phyloP scores from a whole-genome alignment of 2,888 invertebrate species.

The Oscheius myriophilus region DNA sequence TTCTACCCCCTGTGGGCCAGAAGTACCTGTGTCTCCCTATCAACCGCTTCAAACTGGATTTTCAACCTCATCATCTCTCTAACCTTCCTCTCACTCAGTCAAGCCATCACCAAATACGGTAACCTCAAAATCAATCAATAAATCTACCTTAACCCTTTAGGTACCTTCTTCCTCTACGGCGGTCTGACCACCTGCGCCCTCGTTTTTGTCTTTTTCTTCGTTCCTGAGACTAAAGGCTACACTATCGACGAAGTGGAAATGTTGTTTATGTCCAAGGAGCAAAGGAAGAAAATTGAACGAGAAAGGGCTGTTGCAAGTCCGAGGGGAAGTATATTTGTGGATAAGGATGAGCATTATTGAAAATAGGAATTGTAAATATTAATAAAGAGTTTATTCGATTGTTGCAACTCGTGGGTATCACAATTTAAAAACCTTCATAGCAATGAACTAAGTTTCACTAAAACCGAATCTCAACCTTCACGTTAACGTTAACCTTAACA shows the following conservation, averaged over 20 bases:
- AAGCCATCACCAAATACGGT: conserved; percentile 65
- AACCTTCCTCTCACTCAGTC: conserved; percentile 72
- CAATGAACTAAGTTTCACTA: too few species aligned
- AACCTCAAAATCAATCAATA: too few species aligned
- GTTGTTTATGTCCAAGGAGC: conserved; percentile 64
- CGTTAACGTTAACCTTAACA: too few species aligned
- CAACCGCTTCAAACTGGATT: conserved; percentile 73
- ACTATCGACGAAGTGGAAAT: conserved; percentile 74
- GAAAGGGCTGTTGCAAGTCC: not conserved
- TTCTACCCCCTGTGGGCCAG: conserved; percentile 76
- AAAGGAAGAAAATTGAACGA: conserved; percentile 43
- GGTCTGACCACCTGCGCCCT: conserved; percentile 73
- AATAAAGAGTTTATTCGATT: not conserved
- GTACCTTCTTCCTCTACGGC: conserved; percentile 75
- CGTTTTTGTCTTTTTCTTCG: conserved; percentile 72
- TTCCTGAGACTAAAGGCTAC: conserved; percentile 76
- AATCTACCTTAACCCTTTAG: conserved; percentile 59
- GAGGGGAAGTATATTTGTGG: not conserved
- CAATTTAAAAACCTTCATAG: too few species aligned
- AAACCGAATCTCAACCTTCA: too few species aligned
- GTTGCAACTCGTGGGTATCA: too few species aligned
- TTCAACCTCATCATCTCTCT: conserved; percentile 75
- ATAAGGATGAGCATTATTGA: not conserved
- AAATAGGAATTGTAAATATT: not conserved
- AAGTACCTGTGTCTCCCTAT: conserved; percentile 71